Percentiles rank a stretch among this genome's conserved stretches.
Conservation (phyloP, 2,113 vertebrate species). For the Leiothrix lutea region DNA sequence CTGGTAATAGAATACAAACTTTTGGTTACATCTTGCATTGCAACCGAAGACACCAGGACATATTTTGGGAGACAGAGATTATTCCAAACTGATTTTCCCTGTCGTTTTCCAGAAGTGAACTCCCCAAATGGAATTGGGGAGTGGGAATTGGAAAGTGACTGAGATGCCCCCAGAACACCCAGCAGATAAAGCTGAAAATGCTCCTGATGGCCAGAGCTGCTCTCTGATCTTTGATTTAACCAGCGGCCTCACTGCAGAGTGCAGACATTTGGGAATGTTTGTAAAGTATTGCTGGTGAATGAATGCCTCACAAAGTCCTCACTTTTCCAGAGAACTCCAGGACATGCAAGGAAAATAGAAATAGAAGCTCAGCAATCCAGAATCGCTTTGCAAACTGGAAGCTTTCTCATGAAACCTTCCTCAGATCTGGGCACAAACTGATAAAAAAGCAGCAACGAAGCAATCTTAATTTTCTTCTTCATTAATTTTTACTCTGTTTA, state of each 20-base stretch:
- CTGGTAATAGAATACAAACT: no score
- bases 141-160: not conserved
- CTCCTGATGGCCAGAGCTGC: not conserved
- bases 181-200: not conserved
- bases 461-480: conserved; percentile 32
- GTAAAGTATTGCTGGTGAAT: not conserved
- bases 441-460: conserved; percentile 20
- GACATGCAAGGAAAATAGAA: not conserved
- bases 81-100: not conserved
- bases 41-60: no score
- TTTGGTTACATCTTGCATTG: no score
- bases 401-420: not conserved
- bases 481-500: conserved; percentile 28
- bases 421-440: not conserved
- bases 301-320: not conserved
- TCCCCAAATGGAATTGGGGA: no score
- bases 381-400: not conserved
- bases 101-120: not conserved
- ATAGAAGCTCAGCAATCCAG: not conserved
- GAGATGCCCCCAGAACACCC: not conserved
- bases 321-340: not conserved
- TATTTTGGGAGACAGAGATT: not conserved
- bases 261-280: not conserved
- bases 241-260: not conserved
- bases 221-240: not conserved